phyloP scores from a whole-genome alignment of 2,888 invertebrate species.

The Aleiodes leptofemur region DNA sequence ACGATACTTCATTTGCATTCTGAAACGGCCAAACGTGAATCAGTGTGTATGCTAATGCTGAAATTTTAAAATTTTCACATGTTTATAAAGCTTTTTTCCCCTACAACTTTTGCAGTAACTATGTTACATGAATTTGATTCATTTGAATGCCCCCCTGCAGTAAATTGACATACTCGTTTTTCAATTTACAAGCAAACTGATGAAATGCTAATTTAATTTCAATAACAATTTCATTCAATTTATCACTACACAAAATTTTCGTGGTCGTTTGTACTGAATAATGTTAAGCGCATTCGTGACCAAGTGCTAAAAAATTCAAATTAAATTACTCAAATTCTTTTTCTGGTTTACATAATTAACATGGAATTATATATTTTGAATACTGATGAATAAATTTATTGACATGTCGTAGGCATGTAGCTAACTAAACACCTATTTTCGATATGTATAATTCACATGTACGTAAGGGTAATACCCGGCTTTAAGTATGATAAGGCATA shows the following conservation, averaged over 20 bases:
- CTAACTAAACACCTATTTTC: slow-evolving; percentile 17
- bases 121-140: slow-evolving; percentile 8
- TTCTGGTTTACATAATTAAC: neutral
- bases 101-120: neutral
- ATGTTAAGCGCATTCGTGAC: neutral
- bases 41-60: neutral
- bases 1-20: slow-evolving; percentile 37
- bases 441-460: slow-evolving; percentile 29
- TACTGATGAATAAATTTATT: slow-evolving; percentile 7
- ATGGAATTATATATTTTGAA: neutral
- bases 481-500: slow-evolving; percentile 65
- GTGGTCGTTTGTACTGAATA: neutral
- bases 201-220: neutral
- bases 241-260: neutral
- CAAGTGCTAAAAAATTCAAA: slow-evolving; percentile 17
- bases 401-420: slow-evolving; percentile 1
- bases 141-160: neutral
- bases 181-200: neutral
- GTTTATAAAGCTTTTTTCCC: slow-evolving; percentile 5
- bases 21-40: slow-evolving; percentile 29
- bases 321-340: neutral
- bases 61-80: slow-evolving; percentile 18
- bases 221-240: neutral
- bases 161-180: slow-evolving; percentile 24
- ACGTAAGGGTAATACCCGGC: slow-evolving; percentile 56